A percentile compares a stretch with the other conserved stretches of the same genome.
Evolutionary conservation across 2,113 vertebrate species (phyloP).

Genomic region (Platysternon megacephalum): DNA sequence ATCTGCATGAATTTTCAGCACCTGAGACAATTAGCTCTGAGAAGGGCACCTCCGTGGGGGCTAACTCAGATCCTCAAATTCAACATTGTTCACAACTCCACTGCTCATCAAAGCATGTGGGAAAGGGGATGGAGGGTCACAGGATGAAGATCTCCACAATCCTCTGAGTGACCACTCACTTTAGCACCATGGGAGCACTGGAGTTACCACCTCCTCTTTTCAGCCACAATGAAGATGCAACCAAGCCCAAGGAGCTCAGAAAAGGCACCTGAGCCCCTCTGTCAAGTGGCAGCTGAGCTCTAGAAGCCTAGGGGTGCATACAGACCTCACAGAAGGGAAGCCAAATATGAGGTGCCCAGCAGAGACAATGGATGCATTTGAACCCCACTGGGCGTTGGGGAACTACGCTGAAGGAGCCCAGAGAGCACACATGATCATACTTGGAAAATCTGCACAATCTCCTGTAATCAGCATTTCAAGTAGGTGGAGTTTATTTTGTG

Average conservation of each 20-base stretch:
- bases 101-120: neutral
- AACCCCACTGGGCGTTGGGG: no score
- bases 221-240: neutral
- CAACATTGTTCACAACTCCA: neutral
- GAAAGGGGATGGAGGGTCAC: neutral
- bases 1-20: neutral
- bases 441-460: neutral
- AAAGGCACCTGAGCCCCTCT: neutral
- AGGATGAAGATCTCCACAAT: neutral
- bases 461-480: neutral
- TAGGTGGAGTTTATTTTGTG: no score
- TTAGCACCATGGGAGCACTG: neutral
- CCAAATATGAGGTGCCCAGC: neutral
- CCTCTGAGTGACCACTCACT: neutral
- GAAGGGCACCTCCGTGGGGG: neutral
- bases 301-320: neutral
- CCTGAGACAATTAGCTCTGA: neutral
- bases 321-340: neutral
- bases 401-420: neutral
- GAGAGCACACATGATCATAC: neutral
- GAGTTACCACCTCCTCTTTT: neutral
- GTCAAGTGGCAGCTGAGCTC: neutral
- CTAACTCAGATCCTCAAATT: neutral
- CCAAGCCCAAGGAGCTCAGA: neutral
- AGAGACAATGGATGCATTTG: neutral